Evolutionary conservation across 2,797 vertebrate species (phyloP), one percentile per base, ranked within the genome.

Genomic region (Serranus cabrilla): DNA sequence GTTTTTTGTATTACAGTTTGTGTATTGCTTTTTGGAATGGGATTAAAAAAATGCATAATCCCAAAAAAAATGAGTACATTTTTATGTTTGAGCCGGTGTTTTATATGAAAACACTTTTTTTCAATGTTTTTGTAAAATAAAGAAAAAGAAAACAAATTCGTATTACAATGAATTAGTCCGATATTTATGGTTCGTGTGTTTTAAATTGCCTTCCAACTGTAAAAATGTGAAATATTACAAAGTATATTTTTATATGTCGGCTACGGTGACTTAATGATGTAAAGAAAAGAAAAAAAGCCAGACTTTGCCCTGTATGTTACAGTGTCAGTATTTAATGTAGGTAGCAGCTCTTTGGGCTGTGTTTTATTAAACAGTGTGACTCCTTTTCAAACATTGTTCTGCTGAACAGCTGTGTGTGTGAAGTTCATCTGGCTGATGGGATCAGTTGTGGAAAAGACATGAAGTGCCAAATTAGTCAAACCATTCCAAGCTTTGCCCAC

Each of bases 171-270:
- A 74, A 73, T 50, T 80, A 80, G 13, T 69, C 84, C 68, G 59
- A 73, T 91, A 92, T 91, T 91, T 91, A 89, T 90, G 81, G 65
- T 78, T 80, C 79, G 75, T 87, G 81, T 93, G 81, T 93, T 91
- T 90, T 90, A 66, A 80, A 90, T 90, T 91, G 92, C 94, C 93
- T 94, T 95, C 67, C 62, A 88, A 86, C 66, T 92, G 88, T 93
- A 89, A 85, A 88, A 85, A 90, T 54, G 82, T 86, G 81, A 84
- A 88, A 91, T 91, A 90, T 83, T 71, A 89, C 65, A 90, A 76
- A 84, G 43, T 88, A 86, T 93, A 94, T 92, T 93, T 92, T 93
- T 94, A 81, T 94, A 75, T 87, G 84, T 89, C 66, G 56, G 62
- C 71, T 74, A 65, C 50, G 66, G 83, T 83, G 81, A 84, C 80